These are phyloP conservation scores for Tipula confusa DNA, from an alignment of 2,888 invertebrate genomes.

Conservation along the genomic window DNA sequence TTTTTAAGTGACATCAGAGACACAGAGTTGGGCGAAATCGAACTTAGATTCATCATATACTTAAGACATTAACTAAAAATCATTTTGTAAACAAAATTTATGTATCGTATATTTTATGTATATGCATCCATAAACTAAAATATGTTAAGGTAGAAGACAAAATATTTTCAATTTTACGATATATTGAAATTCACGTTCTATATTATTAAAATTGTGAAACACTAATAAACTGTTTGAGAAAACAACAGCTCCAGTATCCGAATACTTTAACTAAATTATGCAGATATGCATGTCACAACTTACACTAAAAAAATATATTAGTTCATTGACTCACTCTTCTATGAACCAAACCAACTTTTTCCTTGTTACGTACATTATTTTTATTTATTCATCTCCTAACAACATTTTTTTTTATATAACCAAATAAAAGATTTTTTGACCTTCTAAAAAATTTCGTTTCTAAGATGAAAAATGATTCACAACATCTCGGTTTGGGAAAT, in stretches of 20 bases:
- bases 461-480: background rate
- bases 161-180: too few species aligned
- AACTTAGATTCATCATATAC: too few species aligned
- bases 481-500: background rate
- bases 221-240: too few species aligned
- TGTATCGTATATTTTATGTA: too few species aligned
- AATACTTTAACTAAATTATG: background rate
- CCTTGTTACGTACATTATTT: background rate
- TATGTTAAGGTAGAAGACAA: too few species aligned
- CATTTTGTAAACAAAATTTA: too few species aligned
- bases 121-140: too few species aligned
- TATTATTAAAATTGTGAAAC: background rate
- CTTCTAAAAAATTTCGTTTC: background rate
- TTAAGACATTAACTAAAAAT: too few species aligned
- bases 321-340: background rate
- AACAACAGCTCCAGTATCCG: background rate
- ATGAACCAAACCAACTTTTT: background rate
- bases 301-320: background rate
- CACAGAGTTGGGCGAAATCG: too few species aligned
- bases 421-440: constrained; percentile 1
- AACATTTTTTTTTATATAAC: background rate
- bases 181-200: too few species aligned
- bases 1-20: too few species aligned
- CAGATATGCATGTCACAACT: too few species aligned
- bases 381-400: background rate